Base-by-base conservation (phyloP, 2,797 vertebrate genomes). In the Alauda arvensis region DNA sequence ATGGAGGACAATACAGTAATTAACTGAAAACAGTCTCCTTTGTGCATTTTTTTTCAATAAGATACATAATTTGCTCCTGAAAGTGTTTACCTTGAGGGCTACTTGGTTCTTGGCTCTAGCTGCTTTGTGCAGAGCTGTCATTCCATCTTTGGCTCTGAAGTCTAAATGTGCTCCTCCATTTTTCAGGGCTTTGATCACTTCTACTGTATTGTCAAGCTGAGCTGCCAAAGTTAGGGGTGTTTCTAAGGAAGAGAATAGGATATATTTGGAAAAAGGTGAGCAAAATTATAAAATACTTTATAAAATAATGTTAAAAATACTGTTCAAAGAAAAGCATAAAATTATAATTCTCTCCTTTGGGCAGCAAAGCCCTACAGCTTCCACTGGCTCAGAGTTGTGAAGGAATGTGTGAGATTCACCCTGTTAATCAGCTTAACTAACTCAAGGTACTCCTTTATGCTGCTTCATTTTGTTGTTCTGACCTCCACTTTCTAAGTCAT, bases 91-190 rank as follows among this genome's bases (percentile, higher is more conserved):
- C 98, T 96, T 98, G 31, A 99, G 98, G 3, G 98, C 95, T 16
- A 94, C 83, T 68, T 97, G 98, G 94, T 98, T 99, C 95, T 98
- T 98, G 87, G 98, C 95, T 16, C 98, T 96, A 2, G 98, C 98
- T 2, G 99, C 99, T 95, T 98, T 98, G 96, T 99, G 99, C 57
- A 99, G 96, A 33, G 98, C 97, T 0, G 99, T 99, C 98, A 99
- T 98, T 20, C 99, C 99, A 4, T 99, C 98, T 86, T 96, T 98
- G 94, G 98, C 98, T 63, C 99, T 97, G 97, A 98, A 99, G 95
- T 99, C 99, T 95, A 99, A 95, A 91, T 99, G 99, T 33, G 98
- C 98, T 28, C 99, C 99, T 61, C 98, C 98, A 0, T 98, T 98
- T 87, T 93, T 98, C 87, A 99, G 96, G 13, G 97, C 97, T 94